Conservation (phyloP, 2,113 vertebrate species). For the Silurus asotus region DNA sequence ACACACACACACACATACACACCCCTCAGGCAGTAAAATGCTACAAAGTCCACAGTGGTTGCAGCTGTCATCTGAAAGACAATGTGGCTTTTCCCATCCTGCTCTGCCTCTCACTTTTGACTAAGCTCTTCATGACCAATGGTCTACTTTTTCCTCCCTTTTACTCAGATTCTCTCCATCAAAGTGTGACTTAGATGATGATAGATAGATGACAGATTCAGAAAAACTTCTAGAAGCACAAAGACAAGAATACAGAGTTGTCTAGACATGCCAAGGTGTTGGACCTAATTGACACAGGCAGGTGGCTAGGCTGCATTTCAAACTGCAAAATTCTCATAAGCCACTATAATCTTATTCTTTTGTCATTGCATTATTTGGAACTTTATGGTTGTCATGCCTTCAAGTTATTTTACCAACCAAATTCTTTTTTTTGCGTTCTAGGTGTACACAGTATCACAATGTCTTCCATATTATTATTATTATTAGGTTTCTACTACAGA, state of each 20-base stretch:
- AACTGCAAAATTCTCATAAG: constrained; percentile 36
- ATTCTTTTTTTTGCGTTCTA: constrained; percentile 1
- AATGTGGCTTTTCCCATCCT: constrained; percentile 48
- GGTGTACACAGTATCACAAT: background rate
- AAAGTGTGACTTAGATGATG: background rate
- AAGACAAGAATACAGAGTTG: constrained; percentile 6
- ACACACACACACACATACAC: constrained; percentile 13
- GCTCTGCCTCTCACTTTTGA: constrained; percentile 12
- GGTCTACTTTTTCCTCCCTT: constrained; percentile 13
- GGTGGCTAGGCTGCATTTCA: background rate
- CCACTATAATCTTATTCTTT: constrained; percentile 29
- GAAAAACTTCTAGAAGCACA: background rate
- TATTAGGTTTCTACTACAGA: background rate
- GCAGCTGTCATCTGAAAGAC: constrained; percentile 43
- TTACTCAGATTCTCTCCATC: constrained; percentile 15
- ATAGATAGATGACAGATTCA: constrained; percentile 8
- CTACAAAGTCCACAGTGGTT: constrained; percentile 35
- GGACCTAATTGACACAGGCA: constrained; percentile 3
- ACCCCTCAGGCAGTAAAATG: constrained; percentile 27
- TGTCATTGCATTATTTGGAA: constrained; percentile 29
- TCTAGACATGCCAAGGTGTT: constrained; percentile 26
- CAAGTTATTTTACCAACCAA: background rate
- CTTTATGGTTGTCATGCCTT: constrained; percentile 20
- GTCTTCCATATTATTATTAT: background rate
- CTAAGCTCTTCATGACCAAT: constrained; percentile 11